Percentiles rank a stretch among this genome's conserved stretches.
Evolutionary conservation across 2,888 invertebrate species (phyloP).

Genomic region (Periphyllus acericola): DNA sequence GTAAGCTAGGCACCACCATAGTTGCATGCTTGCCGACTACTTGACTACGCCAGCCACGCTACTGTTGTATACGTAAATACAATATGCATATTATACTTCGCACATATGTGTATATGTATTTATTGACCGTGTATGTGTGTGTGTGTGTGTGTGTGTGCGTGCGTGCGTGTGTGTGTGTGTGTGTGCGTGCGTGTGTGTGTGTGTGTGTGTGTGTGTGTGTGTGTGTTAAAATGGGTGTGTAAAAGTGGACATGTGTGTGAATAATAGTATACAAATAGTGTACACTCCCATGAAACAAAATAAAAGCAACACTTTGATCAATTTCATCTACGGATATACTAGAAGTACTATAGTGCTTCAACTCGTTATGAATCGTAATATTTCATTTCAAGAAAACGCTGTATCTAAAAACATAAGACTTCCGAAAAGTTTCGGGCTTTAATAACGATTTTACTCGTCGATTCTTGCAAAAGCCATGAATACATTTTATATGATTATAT

Average conservation of each 20-base stretch:
- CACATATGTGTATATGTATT: no score
- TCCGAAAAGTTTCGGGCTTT: background rate
- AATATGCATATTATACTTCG: no score
- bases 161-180: background rate
- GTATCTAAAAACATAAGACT: background rate
- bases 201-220: background rate
- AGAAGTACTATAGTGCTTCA: background rate
- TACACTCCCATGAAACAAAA: background rate
- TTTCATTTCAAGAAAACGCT: background rate
- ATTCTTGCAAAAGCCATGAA: background rate
- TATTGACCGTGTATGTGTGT: no score
- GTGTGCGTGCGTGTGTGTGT: background rate
- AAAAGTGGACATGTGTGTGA: no score
- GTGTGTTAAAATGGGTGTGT: background rate
- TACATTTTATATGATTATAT: background rate
- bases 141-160: background rate
- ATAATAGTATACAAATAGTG: no score
- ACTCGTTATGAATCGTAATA: background rate
- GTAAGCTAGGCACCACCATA: constrained; percentile 70
- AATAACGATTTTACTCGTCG: background rate
- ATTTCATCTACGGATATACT: background rate
- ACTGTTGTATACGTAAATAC: background rate
- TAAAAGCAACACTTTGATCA: background rate
- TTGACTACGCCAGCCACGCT: constrained; percentile 27
- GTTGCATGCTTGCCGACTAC: constrained; percentile 56